Evolutionary conservation across 2,888 invertebrate species (phyloP), one percentile per base, ranked within the genome.

Genomic region (Pyrrhia umbra): DNA sequence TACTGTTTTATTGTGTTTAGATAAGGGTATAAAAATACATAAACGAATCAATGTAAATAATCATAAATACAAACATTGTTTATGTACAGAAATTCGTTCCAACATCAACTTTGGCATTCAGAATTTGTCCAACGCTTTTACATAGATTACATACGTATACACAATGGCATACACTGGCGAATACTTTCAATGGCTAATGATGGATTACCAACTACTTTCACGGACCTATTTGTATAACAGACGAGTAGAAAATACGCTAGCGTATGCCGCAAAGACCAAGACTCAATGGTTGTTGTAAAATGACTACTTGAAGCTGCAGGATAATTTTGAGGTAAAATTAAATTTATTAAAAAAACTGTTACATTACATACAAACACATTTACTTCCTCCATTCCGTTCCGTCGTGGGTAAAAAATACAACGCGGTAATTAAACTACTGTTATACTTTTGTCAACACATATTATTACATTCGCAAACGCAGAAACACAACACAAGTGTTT

Each of bases 161-260:
- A 68, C 49, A 61, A 61, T 68, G 21, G 25, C 23, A 42, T 13
- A 47, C 47, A 52, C 27, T 13, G 51, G 23, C 15, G 50, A 34
- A n/a, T 42, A 68, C 39, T 54, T 60, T 50, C 45, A 68, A 51
- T 50, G 45, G 62, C 27, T 69, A 64, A 57, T 63, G 70, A 56
- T 62, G 59, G 65, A 52, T 59, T 45, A 40, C 43, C 18, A 42
- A 52, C 37, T 46, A 57, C 49, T 64, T 70, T 64, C 57, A 64
- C 65, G n/a, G 10, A 47, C 40, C 69, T 45, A 40, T 58, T 54
- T 45, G 45, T 47, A 57, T 49, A 40, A 34, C 30, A 5, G n/a
- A 61, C 20, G 27, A 37, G 30, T 39, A 51, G 46, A 55, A 55
- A 51, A 37, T 62, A 51, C 27, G 18, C 40, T 23, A 55, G 20